Base-by-base conservation (phyloP, 1,140 invertebrate genomes). In the Nasonia longicornis region DNA sequence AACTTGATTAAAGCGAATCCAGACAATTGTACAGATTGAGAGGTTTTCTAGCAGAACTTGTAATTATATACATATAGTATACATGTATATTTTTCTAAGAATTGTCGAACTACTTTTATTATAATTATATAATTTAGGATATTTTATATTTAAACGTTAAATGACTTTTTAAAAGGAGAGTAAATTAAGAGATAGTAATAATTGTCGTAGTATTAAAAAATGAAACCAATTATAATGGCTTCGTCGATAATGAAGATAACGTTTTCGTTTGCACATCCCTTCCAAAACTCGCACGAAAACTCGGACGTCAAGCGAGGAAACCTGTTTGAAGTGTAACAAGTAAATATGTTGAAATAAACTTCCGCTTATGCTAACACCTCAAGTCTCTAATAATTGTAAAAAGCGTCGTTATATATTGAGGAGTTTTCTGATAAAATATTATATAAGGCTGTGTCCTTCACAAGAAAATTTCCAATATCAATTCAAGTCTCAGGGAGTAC, bases 241-340 rank as follows among this genome's bases (percentile, higher is more conserved):
- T 16, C 0, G 71, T 52, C 45, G n/a, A 52, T 73, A 26, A 73
- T 26, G 26, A 52, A 73, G 48, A 20, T n/a, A 20, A 58, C 26
- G 16, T 74, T 74, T 29, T 12, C 10, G 14, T 66, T 66, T 76
- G 48, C 64, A 42, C 20, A 76, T n/a, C 52, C 38, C 64, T 76
- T 76, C 31, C 48, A 20, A 52, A 52, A 52, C 16, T 16, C 11
- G 14, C 16, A 8, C 38, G 38, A 42, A 42, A 42, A 42, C 38
- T 52, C 48, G 20, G 48, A 52, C 48, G 48, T 52, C 48, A 52
- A 16, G 48, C 16, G 45, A 12, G 2, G 48, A 52, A 52, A 52
- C 48, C 48, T 52, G 48, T 52, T 52, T 11, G 0, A 16, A 16
- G 38, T 16, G 38, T 16, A 52, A 26, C 26, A 26, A 26, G 26